Evolutionary conservation across 2,797 vertebrate species (phyloP).

Genomic region (Melanotaenia nigrans): DNA sequence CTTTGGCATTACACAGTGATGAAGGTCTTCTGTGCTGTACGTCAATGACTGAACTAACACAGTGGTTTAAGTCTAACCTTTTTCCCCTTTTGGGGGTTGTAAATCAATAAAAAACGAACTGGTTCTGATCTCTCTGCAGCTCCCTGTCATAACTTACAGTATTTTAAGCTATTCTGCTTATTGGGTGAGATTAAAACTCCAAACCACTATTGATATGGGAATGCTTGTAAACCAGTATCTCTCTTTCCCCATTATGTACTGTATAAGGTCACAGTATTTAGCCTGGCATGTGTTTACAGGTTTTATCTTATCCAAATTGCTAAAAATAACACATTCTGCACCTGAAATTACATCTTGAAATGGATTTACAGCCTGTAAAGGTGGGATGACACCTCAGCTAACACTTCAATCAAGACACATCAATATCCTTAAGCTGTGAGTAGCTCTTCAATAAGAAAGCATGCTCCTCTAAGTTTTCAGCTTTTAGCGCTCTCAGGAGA

Average conservation of each 20-base stretch:
- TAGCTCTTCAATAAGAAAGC: constrained; percentile 14
- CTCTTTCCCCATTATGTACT: background rate
- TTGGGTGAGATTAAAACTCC: background rate
- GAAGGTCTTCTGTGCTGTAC: constrained; percentile 42
- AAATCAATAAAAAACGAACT: background rate
- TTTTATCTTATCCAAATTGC: constrained; percentile 12
- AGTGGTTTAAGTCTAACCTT: constrained; percentile 42
- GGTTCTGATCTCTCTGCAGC: constrained; percentile 26
- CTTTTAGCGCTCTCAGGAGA: constrained; percentile 14
- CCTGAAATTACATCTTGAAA: background rate
- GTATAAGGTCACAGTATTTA: background rate
- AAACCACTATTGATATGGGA: constrained; percentile 6
- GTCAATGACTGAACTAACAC: constrained; percentile 28
- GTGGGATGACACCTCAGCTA: constrained; percentile 14
- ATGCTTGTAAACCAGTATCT: constrained; percentile 3
- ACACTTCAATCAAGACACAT: constrained; percentile 12
- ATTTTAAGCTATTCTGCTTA: constrained; percentile 1
- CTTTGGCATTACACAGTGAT: constrained; percentile 32
- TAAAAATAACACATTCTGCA: background rate
- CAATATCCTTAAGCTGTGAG: constrained; percentile 17
- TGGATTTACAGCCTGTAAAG: constrained; percentile 2
- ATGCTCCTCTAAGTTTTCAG: background rate
- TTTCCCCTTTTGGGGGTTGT: background rate
- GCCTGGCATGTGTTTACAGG: background rate
- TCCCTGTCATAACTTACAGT: background rate